Base-by-base conservation (phyloP, 2,888 invertebrate genomes). In the Lochmaea crataegi region DNA sequence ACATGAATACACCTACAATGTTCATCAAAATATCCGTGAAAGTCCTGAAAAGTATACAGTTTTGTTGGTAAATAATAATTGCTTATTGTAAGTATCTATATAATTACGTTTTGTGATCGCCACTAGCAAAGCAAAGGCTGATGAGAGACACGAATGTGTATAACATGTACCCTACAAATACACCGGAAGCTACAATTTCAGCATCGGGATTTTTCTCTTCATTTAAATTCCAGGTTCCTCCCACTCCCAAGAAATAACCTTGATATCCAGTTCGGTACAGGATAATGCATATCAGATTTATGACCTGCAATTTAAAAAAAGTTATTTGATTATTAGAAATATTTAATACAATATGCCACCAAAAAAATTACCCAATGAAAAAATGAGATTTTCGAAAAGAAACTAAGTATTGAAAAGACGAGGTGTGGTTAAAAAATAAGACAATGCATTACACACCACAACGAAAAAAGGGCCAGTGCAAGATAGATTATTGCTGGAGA, bases 211-310 rank as follows among this genome's bases (percentile, higher is more conserved):
- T 94, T 88, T 95, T 95, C 84, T 94, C 94, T 85, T 96, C 95
- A 82, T 95, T 94, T 66, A 96, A 89, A 87, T 96, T 96, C 95
- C 96, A 96, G 18, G 95, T 95, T 71, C 95, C 96, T 61, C 96
- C 95, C 68, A 96, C 94, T 48, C 96, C 96, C 75, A 96, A 89
- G 85, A 96, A 96, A 84, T 92, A 91, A 2, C 96, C 96, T 78
- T 92, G 91, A 87, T 92, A 93, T 12, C 96, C 96, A 38, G 93
- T 93, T 75, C 96, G 91, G 87, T 96, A 96, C 10, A 96, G 88
- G 71, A 95, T 91, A 66, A 96, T 83, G 80, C 95, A 91, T 14
- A 96, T 91, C 77, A 96, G 88, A 87, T 95, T 96, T 67, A 96
- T 83, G n/a, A 95, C 90, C 96, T 96, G 87, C 48, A 88, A 53